These are phyloP conservation scores for Penaeus japonicus DNA, from an alignment of 1,140 invertebrate genomes.

Conservation along the genomic window DNA sequence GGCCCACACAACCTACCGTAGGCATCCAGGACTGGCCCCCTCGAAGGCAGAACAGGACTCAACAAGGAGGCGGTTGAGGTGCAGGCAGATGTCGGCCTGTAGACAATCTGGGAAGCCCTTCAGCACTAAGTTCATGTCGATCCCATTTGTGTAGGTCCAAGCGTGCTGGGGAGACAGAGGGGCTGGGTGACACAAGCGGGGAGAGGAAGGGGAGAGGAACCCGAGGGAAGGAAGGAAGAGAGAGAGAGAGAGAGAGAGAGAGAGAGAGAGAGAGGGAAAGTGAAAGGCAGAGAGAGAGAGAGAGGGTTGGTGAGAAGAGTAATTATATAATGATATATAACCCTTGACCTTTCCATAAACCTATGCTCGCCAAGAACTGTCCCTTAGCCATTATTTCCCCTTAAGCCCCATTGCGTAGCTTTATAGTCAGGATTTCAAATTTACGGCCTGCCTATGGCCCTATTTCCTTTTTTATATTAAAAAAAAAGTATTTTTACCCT, in stretches of 20 bases:
- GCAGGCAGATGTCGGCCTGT: constrained; percentile 98
- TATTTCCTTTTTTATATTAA: no score
- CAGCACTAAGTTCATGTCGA: constrained; percentile 96
- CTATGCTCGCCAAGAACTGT: no score
- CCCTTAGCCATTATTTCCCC: no score
- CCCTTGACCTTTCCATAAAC: no score
- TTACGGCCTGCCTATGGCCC: no score
- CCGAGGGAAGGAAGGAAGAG: background rate
- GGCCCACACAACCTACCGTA: constrained; percentile 72
- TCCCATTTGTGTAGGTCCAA: constrained; percentile 99
- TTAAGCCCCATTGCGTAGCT: no score
- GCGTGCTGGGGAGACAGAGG: constrained; percentile 76
- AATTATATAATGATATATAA: no score
- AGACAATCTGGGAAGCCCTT: constrained; percentile 99
- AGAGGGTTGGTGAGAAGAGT: background rate
- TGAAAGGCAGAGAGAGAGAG: background rate
- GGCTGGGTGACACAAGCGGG: constrained; percentile 39
- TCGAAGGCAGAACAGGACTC: constrained; percentile 94
- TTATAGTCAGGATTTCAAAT: no score
- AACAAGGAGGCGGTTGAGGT: constrained; percentile 94
- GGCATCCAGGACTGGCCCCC: constrained; percentile 94
- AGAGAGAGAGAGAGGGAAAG: background rate
- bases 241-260: background rate
- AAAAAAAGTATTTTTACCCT: no score
- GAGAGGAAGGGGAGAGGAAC: background rate